phyloP scores from a whole-genome alignment of 1,140 invertebrate species.

The Zaprionus ornatus region DNA sequence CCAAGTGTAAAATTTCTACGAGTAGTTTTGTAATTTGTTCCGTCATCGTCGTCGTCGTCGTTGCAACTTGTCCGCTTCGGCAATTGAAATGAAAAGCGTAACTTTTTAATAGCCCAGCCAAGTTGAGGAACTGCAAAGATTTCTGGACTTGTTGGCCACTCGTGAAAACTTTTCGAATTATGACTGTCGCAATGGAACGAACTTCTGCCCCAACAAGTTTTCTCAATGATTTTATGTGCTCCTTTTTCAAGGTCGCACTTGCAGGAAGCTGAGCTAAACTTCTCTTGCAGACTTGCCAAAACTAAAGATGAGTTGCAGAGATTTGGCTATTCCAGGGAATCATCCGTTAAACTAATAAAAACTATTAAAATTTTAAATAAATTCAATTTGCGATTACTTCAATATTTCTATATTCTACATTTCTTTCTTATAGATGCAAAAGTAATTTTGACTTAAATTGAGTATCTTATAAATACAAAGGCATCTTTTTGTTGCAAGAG shows the following conservation, averaged over 20 bases:
- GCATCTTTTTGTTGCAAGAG: too few species aligned
- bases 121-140: slow-evolving; percentile 46
- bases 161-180: slow-evolving; percentile 64
- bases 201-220: slow-evolving; percentile 29
- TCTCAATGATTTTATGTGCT: slow-evolving; percentile 19
- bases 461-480: not conserved
- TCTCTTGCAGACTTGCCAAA: not conserved
- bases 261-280: not conserved
- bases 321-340: not conserved
- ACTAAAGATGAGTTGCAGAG: not conserved
- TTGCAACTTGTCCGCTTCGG: slow-evolving; percentile 40
- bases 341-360: not conserved
- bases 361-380: not conserved
- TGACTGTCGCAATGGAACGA: slow-evolving; percentile 48
- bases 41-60: not conserved
- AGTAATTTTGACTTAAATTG: not conserved
- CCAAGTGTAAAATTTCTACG: slow-evolving; percentile 58
- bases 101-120: slow-evolving; percentile 73
- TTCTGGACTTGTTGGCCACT: slow-evolving; percentile 41
- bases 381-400: not conserved
- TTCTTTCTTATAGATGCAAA: not conserved
- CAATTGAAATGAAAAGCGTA: slow-evolving; percentile 75
- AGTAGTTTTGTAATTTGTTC: slow-evolving; percentile 70
- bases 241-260: slow-evolving; percentile 20
- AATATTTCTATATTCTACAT: not conserved